Base-by-base conservation (phyloP, 37 sponge, comb jelly and placozoan species). In the Tethya wilhelma region DNA sequence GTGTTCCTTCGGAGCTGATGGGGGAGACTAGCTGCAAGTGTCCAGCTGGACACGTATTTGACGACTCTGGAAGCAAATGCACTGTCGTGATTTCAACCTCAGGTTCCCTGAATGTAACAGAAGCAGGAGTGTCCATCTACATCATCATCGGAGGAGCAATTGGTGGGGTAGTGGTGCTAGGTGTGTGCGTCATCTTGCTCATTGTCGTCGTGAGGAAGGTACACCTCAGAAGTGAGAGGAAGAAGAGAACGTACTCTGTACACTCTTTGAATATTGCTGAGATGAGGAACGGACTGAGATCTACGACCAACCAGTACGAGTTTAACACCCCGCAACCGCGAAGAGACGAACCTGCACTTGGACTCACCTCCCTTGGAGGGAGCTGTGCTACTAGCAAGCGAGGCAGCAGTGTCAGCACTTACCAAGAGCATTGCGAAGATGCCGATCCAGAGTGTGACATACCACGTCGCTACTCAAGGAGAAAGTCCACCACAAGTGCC, bases 401-500 rank as follows among this genome's bases (percentile, higher is more conserved):
- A 20, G 42, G 75, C 4, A 60, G 62, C 63, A 81, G 82, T 28
- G 56, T 69, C 59, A 84, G 78, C 69, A 84, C 78, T n/a, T 77
- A 32, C 40, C 75, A 69, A 26, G 84, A 74, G 1, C 84, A 74
- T 42, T 28, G 25, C 17, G 65, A 73, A 19, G 59, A 59, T 38
- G 59, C 25, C 11, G 85, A 69, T 38, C 44, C 43, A 33, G 70
- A 58, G 60, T 59, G 23, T 23, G 70, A 77, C 20, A 56, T 22
- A n/a, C 59, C 56, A 1, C 0, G 26, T 30, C 56, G 55, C 31
- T 9, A 22, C 19, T 12, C 56, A 29, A 30, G 81, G 9, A n/a
- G 76, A 1, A 80, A 74, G 69, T 88, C 90, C 37, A 36, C 67
- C 56, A 68, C 63, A 0, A 89, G 84, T 64, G 80, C 59, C 22